Evolutionary conservation across 1,140 invertebrate genomes (phyloP), one percentile per base, ranked within the genome.

Genomic region (Drosophila pallidifrons): DNA sequence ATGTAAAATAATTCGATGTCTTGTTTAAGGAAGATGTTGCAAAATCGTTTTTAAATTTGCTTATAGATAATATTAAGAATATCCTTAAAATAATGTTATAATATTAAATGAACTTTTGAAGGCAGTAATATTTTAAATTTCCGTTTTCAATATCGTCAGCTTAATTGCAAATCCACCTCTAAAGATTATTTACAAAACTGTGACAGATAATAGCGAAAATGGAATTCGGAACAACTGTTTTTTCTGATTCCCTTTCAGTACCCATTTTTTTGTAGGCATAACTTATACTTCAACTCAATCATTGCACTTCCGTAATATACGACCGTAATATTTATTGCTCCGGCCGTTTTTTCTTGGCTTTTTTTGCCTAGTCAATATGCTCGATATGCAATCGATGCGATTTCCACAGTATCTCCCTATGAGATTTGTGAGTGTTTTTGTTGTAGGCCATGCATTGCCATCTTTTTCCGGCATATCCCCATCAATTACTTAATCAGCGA

Each of bases 401-500:
- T 35, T 54, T 54, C 30, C 5, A 54, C 51, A 7, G 55, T 59
- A 45, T 59, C 20, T 59, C 11, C n/a, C 11, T 46, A 25, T 57
- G 54, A 55, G 5, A 57, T 57, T 41, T 15, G 2, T 59, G n/a
- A 4, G 25, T 38, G 64, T 59, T 72, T 60, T 54, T 52, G 45
- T 41, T 41, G 13, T 41, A n/a, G 35, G 35, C 55, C 38, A 63
- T 68, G 61, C 74, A 71, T 28, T 46, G 20, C 10, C 49, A 63
- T 57, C 28, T 77, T 55, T 63, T 88, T 88, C 80, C 77, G 80
- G 77, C 82, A 77, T 73, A 66, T 63, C 13, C 49, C 35, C 38
- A 65, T 68, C 55, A 15, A 61, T 66, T 82, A 87, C 79, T 87
- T 87, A 82, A 87, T 87, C 83, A 87, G 79, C 52, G 32, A 51